Percentiles rank a stretch among this genome's conserved stretches.
Evolutionary conservation across 2,797 vertebrate species (phyloP).

Genomic region (Chromis chromis): DNA sequence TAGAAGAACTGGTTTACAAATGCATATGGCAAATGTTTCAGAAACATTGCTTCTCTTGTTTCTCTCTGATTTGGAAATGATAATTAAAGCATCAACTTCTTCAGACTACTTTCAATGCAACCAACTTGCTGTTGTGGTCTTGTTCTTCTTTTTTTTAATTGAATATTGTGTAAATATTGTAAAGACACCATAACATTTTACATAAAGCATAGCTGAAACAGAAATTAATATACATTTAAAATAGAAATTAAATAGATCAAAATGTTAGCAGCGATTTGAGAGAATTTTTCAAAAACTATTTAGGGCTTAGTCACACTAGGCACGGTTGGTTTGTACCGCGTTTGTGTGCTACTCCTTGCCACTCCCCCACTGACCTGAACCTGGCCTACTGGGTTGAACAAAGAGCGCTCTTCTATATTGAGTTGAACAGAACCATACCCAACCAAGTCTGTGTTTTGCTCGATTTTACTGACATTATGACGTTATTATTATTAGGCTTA

Average conservation of each 20-base stretch:
- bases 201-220: too few species aligned
- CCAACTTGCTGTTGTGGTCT: neutral
- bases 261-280: neutral
- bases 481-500: too few species aligned
- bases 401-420: too few species aligned
- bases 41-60: neutral
- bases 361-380: too few species aligned
- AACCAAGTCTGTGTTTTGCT: neutral
- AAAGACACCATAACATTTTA: neutral
- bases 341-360: too few species aligned
- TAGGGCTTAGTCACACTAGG: too few species aligned
- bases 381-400: too few species aligned
- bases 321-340: too few species aligned
- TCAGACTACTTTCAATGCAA: neutral
- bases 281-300: neutral
- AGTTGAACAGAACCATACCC: neutral
- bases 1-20: neutral
- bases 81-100: neutral
- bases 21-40: slow-evolving; percentile 2
- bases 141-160: slow-evolving; percentile 1
- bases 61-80: neutral
- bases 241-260: too few species aligned
- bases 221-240: neutral
- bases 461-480: too few species aligned
- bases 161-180: neutral